phyloP scores from a whole-genome alignment of 2,113 vertebrate genomes.

The Thinocorus orbignyianus region DNA sequence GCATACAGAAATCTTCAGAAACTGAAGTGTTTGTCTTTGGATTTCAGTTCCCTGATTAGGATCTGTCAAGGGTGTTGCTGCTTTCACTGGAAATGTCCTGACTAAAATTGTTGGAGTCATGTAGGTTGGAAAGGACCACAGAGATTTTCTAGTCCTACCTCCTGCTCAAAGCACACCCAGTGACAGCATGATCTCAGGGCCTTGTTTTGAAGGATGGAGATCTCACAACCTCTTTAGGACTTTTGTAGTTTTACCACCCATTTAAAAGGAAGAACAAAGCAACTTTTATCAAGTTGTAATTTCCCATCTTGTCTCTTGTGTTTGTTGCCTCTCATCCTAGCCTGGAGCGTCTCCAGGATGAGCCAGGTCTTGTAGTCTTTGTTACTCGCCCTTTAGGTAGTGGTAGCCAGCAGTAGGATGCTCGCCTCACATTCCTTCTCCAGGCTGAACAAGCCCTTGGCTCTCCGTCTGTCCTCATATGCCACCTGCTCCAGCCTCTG shows the following conservation, averaged over 20 bases:
- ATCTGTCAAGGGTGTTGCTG: slow-evolving; percentile 2
- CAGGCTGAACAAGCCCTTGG: neutral
- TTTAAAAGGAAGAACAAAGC: neutral
- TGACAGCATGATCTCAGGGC: neutral
- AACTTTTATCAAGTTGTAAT: neutral
- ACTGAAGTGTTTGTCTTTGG: neutral
- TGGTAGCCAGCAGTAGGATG: neutral
- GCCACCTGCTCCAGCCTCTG: neutral
- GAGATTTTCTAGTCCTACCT: neutral
- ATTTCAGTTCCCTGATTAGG: slow-evolving; percentile 21
- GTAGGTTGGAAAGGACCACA: neutral
- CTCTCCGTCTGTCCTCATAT: neutral
- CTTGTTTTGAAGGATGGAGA: neutral
- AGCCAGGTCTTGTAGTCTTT: neutral
- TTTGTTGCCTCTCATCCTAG: neutral
- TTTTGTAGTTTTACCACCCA: neutral
- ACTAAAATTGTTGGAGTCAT: neutral
- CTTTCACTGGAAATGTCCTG: neutral
- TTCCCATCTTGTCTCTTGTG: rapidly evolving
- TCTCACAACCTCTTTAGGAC: rapidly evolving
- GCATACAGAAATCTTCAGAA: slow-evolving; percentile 16
- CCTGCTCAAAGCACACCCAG: neutral
- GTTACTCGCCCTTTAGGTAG: neutral
- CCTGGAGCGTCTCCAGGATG: neutral
- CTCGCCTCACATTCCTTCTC: neutral